These are phyloP conservation scores for Notodonta dromedarius DNA, from an alignment of 2,888 invertebrate genomes.

Conservation along the genomic window DNA sequence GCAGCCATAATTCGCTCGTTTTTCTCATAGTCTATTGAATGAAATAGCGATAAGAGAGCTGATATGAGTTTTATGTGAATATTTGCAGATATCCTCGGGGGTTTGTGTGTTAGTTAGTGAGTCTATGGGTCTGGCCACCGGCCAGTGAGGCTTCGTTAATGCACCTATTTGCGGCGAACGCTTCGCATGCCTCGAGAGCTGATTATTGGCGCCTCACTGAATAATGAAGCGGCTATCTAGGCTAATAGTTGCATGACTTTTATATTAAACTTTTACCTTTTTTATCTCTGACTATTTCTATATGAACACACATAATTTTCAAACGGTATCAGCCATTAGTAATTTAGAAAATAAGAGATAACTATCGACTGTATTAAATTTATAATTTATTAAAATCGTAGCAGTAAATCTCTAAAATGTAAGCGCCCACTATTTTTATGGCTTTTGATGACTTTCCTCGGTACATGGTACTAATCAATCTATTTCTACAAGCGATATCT, in stretches of 20 bases:
- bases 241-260: constrained; percentile 68
- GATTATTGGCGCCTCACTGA: constrained; percentile 72
- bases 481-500: constrained; percentile 32
- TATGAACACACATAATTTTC: constrained; percentile 10
- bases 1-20: constrained; percentile 41
- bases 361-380: neutral
- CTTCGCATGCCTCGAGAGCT: constrained; percentile 55
- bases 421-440: too few species aligned
- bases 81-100: constrained; percentile 51
- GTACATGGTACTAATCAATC: constrained; percentile 27
- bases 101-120: constrained; percentile 69
- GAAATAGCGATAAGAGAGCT: constrained; percentile 38
- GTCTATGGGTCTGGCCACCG: constrained; percentile 31
- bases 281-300: neutral
- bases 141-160: constrained; percentile 46
- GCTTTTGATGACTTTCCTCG: too few species aligned
- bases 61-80: constrained; percentile 47
- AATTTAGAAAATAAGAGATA: neutral
- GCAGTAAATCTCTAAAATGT: neutral
- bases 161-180: constrained; percentile 57
- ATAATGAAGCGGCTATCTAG: constrained; percentile 68
- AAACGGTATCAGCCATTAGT: neutral
- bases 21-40: constrained; percentile 37
- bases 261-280: constrained; percentile 15
- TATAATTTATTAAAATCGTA: neutral